Percentiles rank a stretch among this genome's conserved stretches.
These are phyloP conservation scores for Pteropus rufus DNA, from an alignment of 2,797 vertebrate species.

Conservation along the genomic window DNA sequence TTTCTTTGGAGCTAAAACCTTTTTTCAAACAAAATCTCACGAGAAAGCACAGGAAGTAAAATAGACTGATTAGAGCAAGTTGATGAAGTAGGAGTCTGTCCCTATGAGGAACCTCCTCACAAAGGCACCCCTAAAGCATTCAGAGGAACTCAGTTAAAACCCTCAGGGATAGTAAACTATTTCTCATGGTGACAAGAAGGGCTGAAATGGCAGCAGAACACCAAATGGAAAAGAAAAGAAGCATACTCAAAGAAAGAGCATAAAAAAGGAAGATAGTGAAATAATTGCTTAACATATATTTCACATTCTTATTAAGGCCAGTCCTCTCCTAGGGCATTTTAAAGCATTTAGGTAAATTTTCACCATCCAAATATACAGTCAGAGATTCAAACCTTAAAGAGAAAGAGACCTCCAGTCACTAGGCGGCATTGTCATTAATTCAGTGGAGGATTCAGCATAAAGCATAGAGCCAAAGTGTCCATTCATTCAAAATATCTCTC, in stretches of 20 bases:
- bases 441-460: background rate
- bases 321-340: background rate
- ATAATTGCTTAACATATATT: background rate
- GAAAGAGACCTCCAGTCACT: background rate
- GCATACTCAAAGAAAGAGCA: background rate
- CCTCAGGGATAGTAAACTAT: background rate
- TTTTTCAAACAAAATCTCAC: background rate
- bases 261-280: background rate
- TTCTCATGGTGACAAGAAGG: background rate
- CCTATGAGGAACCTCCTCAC: background rate
- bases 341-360: background rate
- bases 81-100: background rate
- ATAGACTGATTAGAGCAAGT: background rate
- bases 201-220: background rate
- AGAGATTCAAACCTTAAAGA: background rate
- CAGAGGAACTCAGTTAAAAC: background rate
- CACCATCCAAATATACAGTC: background rate
- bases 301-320: background rate
- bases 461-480: background rate
- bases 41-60: background rate
- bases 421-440: background rate
- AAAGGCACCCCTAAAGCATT: background rate
- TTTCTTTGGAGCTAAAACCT: background rate
- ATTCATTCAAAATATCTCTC: background rate
- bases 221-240: background rate